Evolutionary conservation across 1,140 invertebrate species (phyloP).

Genomic region (Ephestia elutella): DNA sequence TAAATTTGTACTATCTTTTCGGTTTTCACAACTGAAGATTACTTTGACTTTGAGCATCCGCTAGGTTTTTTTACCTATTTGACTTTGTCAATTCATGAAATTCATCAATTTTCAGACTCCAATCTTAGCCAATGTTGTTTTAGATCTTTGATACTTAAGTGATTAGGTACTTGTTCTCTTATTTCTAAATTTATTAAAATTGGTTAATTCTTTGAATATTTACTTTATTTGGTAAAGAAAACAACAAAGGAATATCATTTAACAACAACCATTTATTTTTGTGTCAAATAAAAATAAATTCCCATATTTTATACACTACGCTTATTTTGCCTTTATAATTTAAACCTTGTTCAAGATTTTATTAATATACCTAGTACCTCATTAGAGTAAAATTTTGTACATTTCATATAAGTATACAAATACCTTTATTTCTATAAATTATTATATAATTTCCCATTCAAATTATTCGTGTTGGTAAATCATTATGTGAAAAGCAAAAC

Average conservation of each 20-base stretch:
- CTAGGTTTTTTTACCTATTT: too few species aligned
- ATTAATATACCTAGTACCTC: not conserved
- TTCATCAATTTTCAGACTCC: too few species aligned
- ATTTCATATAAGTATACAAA: conserved; percentile 9
- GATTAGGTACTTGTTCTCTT: too few species aligned
- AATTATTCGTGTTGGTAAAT: not conserved
- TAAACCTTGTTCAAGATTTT: not conserved
- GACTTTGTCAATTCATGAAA: too few species aligned
- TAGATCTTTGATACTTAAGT: too few species aligned
- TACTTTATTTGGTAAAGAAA: conserved; percentile 25
- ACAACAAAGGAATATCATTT: conserved; percentile 24
- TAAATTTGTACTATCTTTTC: not conserved
- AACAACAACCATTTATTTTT: conserved; percentile 53
- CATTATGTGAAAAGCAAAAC: not conserved
- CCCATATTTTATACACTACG: not conserved
- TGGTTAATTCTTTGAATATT: too few species aligned
- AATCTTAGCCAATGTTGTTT: too few species aligned
- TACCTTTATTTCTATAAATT: not conserved
- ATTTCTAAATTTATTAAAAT: too few species aligned
- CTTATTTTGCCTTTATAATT: not conserved
- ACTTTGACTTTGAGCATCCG: too few species aligned
- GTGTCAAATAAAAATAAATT: not conserved
- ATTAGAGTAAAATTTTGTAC: not conserved
- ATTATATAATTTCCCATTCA: not conserved
- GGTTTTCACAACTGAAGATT: too few species aligned